These are phyloP conservation scores for Diphyllodes magnificus DNA, from an alignment of 2,113 vertebrate genomes.

Conservation along the genomic window DNA sequence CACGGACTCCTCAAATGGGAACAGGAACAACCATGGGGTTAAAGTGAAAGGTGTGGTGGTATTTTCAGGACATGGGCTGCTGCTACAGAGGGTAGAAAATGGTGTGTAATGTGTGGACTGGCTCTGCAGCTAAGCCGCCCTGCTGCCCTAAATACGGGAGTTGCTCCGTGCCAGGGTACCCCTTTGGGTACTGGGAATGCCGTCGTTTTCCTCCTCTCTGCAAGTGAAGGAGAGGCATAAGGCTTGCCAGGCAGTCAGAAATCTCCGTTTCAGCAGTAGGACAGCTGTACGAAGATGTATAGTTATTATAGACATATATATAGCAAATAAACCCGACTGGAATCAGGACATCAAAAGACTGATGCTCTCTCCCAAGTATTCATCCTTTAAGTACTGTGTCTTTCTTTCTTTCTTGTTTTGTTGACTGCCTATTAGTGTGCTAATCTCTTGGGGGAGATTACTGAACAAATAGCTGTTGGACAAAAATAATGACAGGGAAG, in stretches of 20 bases:
- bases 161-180: fast-evolving
- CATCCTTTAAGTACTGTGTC: slow-evolving; percentile 54
- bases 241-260: neutral
- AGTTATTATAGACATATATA: slow-evolving; percentile 58
- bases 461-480: slow-evolving; percentile 61
- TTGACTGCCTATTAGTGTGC: slow-evolving; percentile 59
- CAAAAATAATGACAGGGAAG: slow-evolving; percentile 55
- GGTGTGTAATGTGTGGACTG: fast-evolving
- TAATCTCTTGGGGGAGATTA: slow-evolving; percentile 62
- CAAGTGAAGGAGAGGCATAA: neutral
- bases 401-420: slow-evolving; percentile 58
- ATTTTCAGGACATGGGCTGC: neutral
- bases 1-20: neutral
- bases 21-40: fast-evolving
- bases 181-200: neutral
- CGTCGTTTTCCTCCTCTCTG: fast-evolving
- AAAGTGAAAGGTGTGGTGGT: neutral
- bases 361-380: slow-evolving; percentile 49
- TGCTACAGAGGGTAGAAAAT: neutral
- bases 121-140: neutral
- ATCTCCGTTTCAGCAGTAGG: neutral
- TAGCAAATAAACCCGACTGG: slow-evolving; percentile 54
- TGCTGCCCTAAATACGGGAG: fast-evolving
- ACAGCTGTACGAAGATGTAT: slow-evolving; percentile 40
- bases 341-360: slow-evolving; percentile 58